These are phyloP conservation scores for Meloidogyne exigua DNA, from an alignment of 1,140 invertebrate species.

Conservation along the genomic window DNA sequence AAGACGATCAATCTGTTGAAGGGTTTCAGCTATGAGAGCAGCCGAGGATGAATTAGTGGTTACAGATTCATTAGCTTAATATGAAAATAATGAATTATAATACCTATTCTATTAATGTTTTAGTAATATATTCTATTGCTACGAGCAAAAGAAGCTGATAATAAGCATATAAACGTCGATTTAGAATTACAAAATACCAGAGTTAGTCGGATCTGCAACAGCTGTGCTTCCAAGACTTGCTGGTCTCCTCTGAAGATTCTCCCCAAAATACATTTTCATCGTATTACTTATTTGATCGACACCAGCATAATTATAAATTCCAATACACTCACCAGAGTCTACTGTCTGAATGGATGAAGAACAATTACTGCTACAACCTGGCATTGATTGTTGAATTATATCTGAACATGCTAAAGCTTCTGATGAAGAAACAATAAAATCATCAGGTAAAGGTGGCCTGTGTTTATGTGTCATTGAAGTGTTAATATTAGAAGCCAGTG, in stretches of 20 bases:
- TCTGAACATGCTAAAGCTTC: background rate
- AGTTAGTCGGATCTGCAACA: background rate
- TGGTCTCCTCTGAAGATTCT: background rate
- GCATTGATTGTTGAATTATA: background rate
- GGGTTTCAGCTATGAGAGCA: conserved; percentile 37
- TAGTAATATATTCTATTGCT: too few relatives aligned
- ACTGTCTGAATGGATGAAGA: background rate
- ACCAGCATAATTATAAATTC: background rate
- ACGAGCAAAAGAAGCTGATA: too few relatives aligned
- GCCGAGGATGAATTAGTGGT: conserved; percentile 4
- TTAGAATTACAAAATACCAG: background rate
- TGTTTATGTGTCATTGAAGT: background rate
- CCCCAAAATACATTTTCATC: background rate
- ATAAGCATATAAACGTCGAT: background rate
- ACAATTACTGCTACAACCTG: background rate
- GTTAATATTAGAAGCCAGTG: background rate
- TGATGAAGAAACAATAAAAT: background rate
- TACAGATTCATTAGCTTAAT: background rate
- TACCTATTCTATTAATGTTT: too few relatives aligned
- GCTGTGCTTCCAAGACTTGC: background rate
- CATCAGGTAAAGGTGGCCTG: background rate
- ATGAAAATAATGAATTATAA: background rate
- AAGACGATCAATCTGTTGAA: conserved; percentile 43
- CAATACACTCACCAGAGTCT: background rate
- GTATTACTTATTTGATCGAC: background rate